These are phyloP conservation scores for Eurois occulta DNA, from an alignment of 2,888 invertebrate genomes.

Conservation along the genomic window DNA sequence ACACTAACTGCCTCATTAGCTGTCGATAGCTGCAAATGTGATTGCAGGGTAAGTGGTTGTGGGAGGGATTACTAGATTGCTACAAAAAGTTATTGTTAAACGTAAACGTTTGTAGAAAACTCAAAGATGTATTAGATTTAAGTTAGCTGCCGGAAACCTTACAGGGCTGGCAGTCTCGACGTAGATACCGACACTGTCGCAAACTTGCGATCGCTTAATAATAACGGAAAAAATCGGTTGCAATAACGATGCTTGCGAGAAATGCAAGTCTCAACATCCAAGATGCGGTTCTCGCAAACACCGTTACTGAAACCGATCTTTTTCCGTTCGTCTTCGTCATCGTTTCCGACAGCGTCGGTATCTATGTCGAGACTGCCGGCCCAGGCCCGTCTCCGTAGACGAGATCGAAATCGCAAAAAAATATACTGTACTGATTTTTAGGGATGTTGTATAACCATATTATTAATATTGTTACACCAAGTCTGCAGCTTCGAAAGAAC, in stretches of 20 bases:
- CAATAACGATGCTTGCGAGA: too few species aligned
- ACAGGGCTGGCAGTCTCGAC: too few species aligned
- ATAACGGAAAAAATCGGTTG: too few species aligned
- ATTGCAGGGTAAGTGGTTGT: not conserved
- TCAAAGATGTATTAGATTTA: not conserved
- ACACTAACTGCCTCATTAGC: not conserved
- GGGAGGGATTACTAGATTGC: not conserved
- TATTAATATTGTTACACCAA: not conserved
- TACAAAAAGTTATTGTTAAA: not conserved
- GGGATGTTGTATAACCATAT: not conserved
- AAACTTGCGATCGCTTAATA: too few species aligned
- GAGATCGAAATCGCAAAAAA: not conserved
- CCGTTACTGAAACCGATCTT: too few species aligned
- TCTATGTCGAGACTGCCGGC: too few species aligned
- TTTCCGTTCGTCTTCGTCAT: too few species aligned
- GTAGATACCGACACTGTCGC: too few species aligned
- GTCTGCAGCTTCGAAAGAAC: not conserved
- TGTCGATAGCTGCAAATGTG: not conserved
- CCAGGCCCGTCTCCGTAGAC: not conserved
- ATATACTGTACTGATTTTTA: not conserved
- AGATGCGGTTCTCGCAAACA: too few species aligned
- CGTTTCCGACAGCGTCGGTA: too few species aligned
- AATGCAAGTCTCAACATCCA: too few species aligned
- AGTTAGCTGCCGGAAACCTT: not conserved
- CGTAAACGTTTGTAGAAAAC: not conserved